phyloP scores from a whole-genome alignment of 2,797 vertebrate species.

The Alauda arvensis region DNA sequence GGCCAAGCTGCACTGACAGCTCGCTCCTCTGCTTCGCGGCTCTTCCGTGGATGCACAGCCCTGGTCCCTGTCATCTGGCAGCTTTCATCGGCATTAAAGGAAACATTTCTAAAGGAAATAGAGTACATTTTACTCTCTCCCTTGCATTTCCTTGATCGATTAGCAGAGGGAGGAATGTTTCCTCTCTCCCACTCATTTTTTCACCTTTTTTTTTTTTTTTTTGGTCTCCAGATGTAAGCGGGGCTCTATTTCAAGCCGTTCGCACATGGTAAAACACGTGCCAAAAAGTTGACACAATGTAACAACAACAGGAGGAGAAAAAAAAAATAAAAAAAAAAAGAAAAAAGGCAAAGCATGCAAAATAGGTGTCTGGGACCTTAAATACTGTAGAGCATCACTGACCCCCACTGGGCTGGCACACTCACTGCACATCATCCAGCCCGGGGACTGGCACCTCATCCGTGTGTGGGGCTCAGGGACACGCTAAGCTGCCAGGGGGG shows the following conservation, averaged over 20 bases:
- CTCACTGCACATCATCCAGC: constrained; percentile 40
- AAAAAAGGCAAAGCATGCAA: not conserved
- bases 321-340: accelerated
- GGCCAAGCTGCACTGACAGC: not conserved
- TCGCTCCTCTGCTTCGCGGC: not conserved
- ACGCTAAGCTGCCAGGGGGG: accelerated
- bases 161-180: constrained; percentile 5
- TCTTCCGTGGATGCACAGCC: not conserved
- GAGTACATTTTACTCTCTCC: constrained; percentile 8
- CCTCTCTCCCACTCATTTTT: not conserved
- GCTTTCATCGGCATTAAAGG: constrained; percentile 10
- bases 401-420: constrained; percentile 60
- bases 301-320: not conserved
- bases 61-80: not conserved
- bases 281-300: constrained; percentile 37
- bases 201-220: not conserved
- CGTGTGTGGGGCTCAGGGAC: not conserved
- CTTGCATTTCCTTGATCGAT: constrained; percentile 42
- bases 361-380: constrained; percentile 4
- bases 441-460: not conserved
- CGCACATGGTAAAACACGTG: constrained; percentile 45
- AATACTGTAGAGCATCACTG: constrained; percentile 57
- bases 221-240: constrained; percentile 29
- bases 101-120: constrained; percentile 43
- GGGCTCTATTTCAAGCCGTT: constrained; percentile 17